Evolutionary conservation across 2,888 invertebrate species (phyloP).

Genomic region (Tenthredo mesomela): DNA sequence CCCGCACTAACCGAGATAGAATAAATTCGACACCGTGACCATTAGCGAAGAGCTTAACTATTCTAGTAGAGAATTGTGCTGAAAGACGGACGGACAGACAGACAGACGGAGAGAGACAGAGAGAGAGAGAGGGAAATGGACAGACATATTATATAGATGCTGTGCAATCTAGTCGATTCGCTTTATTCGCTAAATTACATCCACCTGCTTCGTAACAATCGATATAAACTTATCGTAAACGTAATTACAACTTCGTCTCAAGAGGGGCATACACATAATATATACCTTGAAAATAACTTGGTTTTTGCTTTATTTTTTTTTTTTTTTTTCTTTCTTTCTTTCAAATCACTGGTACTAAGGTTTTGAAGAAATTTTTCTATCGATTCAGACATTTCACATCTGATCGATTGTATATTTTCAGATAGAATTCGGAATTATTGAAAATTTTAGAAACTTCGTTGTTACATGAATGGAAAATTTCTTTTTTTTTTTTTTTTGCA

Average conservation of each 20-base stretch:
- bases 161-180: background rate
- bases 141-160: background rate
- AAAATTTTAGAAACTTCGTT: too few relatives aligned
- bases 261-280: background rate
- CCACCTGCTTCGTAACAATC: background rate
- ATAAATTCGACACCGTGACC: constrained; percentile 40
- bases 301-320: too few relatives aligned
- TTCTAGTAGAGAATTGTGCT: constrained; percentile 5
- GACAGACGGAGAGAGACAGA: background rate
- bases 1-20: constrained; percentile 1
- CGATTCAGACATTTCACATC: background rate
- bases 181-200: background rate
- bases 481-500: too few relatives aligned
- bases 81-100: background rate
- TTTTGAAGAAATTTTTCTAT: background rate
- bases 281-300: background rate
- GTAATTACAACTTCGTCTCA: background rate
- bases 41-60: constrained; percentile 23
- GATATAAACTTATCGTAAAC: background rate
- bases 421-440: too few relatives aligned
- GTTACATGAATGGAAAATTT: too few relatives aligned
- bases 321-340: background rate
- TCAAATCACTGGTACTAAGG: background rate
- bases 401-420: background rate
- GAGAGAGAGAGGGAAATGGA: background rate